Base-by-base conservation (phyloP, 2,888 invertebrate genomes). In the Sarcophaga carnaria region DNA sequence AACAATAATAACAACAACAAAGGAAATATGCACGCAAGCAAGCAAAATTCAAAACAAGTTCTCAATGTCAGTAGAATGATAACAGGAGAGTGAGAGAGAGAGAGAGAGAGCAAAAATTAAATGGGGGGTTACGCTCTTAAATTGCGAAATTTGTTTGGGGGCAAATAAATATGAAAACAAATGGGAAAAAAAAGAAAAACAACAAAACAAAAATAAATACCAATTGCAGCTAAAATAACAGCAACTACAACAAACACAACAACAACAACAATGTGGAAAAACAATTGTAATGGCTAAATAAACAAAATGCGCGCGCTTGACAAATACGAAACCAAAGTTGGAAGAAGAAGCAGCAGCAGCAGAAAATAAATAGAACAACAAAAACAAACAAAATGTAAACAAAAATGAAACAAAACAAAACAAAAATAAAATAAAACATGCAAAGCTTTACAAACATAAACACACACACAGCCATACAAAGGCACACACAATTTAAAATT, bases 251-350 rank as follows among this genome's bases (percentile, higher is more conserved):
- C 79, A 22, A 22, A 22, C 22, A 22, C 22, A 76, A 54, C 82
- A 74, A 49, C 60, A 82, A 82, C 49, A 78, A 85, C 17, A 82
- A 82, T 69, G 81, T 75, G 54, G 37, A 80, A 72, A 70, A 79
- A 84, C 69, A 45, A 87, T 87, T 84, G 84, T 89, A 89, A 88
- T 86, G 86, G 85, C 88, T 87, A 85, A 88, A 88, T 88, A 89
- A 89, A 89, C 89, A 89, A 89, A 88, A 88, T 88, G 88, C 88
- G 89, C 88, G 88, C 89, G 88, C 87, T 87, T 87, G 72, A 82
- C 87, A 87, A 87, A 87, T 82, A 82, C 72, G 64, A 82, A 83
- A 72, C 78, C 37, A 37, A 37, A 37, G 37, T 37, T 37, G 27
- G 54, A 63, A 59, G 64, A 75, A 81, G 62, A 45, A 69, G 17